Base-by-base conservation (phyloP, 2,888 invertebrate species). In the Urechis unicinctus region DNA sequence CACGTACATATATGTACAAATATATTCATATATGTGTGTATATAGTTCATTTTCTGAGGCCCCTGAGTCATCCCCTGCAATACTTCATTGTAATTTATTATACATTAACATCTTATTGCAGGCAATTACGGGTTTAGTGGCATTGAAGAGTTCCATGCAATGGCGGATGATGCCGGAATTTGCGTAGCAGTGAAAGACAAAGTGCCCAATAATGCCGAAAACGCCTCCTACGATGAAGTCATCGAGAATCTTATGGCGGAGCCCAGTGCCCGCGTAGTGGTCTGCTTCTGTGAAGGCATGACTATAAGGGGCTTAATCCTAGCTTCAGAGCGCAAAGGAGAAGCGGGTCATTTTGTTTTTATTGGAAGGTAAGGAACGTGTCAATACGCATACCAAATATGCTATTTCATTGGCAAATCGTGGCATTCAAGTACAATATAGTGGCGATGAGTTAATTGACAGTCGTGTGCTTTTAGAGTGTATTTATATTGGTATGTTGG, bases 201-300 rank as follows among this genome's bases (percentile, higher is more conserved):
- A 2, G 83, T 86, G 28, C 74, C 83, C 28, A 83, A 83, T 65
- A 82, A 82, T 59, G 84, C 84, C 1, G 81, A 83, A 46, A 82
- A 83, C 55, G 79, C 80, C 56, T 80, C 79, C 43, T 85, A 67
- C 51, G 68, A 70, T 52, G 28, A 50, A 46, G 60, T 73, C 28
- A 77, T 86, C 42, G 69, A 75, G 46, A 83, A 82, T 66, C 78
- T 85, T 31, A 79, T 81, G 60, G 81, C 81, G 63, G 83, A 69
- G 70, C 76, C 55, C 78, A 82, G 62, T 82, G 85, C 56, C 73
- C 80, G 65, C 42, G 87, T 87, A 6, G 84, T 86, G 52, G 85
- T 88, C 22, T 89, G 88, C 75, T 88, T 89, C 82, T 89, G 88
- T 78, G 87, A 88, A 75, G 88, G 88, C 1, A 79, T 83, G 72